Evolutionary conservation across 2,888 invertebrate species (phyloP).

Genomic region (Escarpia spicata): DNA sequence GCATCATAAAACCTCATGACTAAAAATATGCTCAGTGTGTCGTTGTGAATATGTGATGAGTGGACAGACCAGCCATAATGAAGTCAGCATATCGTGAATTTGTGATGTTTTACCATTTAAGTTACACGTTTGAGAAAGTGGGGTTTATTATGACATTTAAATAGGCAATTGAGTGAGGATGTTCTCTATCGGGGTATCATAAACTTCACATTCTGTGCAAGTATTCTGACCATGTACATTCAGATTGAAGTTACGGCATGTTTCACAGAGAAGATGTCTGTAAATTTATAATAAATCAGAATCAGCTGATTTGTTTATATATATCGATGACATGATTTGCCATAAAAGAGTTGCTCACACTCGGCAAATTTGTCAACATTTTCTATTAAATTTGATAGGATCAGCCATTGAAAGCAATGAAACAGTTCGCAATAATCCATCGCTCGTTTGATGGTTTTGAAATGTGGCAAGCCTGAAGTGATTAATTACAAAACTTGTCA

Average conservation of each 20-base stretch:
- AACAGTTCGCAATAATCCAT: background rate
- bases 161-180: background rate
- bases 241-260: background rate
- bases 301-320: background rate
- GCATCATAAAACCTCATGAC: background rate
- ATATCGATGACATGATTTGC: background rate
- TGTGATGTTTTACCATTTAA: background rate
- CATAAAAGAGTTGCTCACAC: background rate
- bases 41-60: background rate
- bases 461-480: background rate
- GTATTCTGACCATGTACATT: background rate
- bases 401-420: background rate
- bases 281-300: background rate
- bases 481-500: too few species aligned
- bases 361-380: background rate
- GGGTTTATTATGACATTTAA: background rate
- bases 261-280: background rate
- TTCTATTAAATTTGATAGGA: background rate
- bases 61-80: background rate
- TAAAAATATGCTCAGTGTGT: background rate
- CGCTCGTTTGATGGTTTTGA: background rate
- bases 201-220: background rate
- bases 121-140: background rate
- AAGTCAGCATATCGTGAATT: background rate
- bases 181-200: background rate